Evolutionary conservation across 2,113 vertebrate species (phyloP), one percentile per base, ranked within the genome.

Genomic region (Bufo gargarizans): DNA sequence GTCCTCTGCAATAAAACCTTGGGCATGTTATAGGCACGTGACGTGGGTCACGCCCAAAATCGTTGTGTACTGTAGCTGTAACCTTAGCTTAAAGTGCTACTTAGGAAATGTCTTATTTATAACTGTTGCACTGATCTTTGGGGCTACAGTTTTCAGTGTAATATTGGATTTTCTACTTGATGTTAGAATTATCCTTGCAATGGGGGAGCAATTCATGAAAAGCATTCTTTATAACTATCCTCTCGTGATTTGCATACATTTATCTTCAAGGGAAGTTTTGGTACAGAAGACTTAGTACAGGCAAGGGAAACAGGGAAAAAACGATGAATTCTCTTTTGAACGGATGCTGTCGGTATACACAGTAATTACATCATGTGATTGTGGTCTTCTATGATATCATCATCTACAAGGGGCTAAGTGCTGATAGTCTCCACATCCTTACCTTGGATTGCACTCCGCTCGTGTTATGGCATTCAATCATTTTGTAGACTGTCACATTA

Each of bases 401-500:
- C 61, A 78, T 67, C 33, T 63, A 49, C 33, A 65, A 77, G 49
- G 87, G 77, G 81, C 72, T 47, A 84, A 78, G 87, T 63, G 50
- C 45, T 53, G 17, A 67, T 33, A 87, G 79, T 45, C 14, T 4
- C 20, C 89, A 11, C 33, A 79, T 0, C 43, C 93, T 94, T 93
- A 92, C 91, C 92, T 93, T 89, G 20, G 88, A 90, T 89, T 91
- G 90, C 61, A 89, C 84, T 43, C 71, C 85, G 76, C 20, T 61
- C 87, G 90, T 81, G 90, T 83, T 47, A 82, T 90, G 91, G 80
- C 67, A 49, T 87, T 91, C 89, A 43, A 86, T 82, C 85, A 86
- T 85, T 72, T 72, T 9, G 85, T 16, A 56, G 77, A 79, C 82
- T 12, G 55, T 89, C 88, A 89, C 80, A 71, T 77, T 84, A 33